A percentile compares a stretch with the other conserved stretches of the same genome.
These are phyloP conservation scores for Psammodynastes pulverulentus DNA, from an alignment of 2,113 vertebrate species.

Conservation along the genomic window DNA sequence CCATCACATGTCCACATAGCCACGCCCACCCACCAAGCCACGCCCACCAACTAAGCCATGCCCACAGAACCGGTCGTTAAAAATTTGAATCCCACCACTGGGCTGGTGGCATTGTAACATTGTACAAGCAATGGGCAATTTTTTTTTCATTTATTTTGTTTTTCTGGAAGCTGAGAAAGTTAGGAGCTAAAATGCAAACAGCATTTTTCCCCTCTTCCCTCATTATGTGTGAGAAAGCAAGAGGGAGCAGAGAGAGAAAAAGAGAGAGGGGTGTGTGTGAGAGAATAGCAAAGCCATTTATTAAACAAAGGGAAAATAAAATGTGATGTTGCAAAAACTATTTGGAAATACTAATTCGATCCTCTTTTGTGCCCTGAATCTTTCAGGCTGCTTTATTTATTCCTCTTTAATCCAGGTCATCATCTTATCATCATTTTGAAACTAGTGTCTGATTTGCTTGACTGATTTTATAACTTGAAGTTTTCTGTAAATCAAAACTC, in stretches of 20 bases:
- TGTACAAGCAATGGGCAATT: neutral
- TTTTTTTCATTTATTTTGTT: neutral
- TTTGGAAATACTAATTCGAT: neutral
- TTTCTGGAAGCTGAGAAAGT: neutral
- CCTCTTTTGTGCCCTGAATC: neutral
- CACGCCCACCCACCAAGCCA: too few relatives aligned
- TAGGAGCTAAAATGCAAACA: neutral
- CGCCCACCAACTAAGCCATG: too few relatives aligned
- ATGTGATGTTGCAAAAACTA: neutral
- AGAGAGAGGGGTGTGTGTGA: neutral
- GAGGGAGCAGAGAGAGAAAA: neutral
- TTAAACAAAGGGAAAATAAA: neutral
- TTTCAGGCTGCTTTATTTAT: neutral
- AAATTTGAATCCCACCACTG: too few relatives aligned
- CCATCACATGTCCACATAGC: too few relatives aligned
- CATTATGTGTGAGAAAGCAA: neutral
- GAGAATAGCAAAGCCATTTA: neutral
- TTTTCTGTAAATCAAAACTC: constrained; percentile 1
- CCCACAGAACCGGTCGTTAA: too few relatives aligned
- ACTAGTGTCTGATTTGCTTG: neutral
- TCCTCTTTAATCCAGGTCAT: neutral
- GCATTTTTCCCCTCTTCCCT: neutral
- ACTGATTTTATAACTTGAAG: neutral
- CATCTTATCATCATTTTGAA: neutral
- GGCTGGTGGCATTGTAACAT: neutral